These are phyloP conservation scores for Alces alces DNA, from an alignment of 2,113 vertebrate species.

Conservation along the genomic window DNA sequence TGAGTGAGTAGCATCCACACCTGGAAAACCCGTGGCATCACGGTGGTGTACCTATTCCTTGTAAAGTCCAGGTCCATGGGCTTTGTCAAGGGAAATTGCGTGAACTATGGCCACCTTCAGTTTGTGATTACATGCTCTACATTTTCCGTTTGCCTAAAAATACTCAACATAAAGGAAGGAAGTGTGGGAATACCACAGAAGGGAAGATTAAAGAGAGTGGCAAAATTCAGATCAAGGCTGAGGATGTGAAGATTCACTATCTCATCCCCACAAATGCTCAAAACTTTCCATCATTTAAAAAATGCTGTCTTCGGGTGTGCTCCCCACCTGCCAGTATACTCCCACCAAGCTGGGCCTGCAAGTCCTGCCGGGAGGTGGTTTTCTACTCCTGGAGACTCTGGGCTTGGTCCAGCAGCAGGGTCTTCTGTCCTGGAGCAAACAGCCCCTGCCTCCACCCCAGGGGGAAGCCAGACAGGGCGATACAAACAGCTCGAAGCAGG, in stretches of 20 bases:
- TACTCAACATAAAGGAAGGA: neutral
- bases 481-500: neutral
- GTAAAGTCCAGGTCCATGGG: neutral
- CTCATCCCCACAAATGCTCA: neutral
- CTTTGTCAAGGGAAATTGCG: neutral
- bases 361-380: neutral
- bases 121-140: neutral
- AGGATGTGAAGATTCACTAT: neutral
- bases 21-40: neutral
- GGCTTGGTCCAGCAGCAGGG: neutral
- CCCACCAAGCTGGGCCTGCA: neutral
- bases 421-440: neutral
- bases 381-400: neutral
- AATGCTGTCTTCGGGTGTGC: neutral
- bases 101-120: neutral
- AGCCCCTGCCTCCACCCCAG: neutral
- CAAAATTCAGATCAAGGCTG: neutral
- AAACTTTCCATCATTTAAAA: neutral
- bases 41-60: neutral
- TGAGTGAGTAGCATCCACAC: neutral
- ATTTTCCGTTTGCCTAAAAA: neutral
- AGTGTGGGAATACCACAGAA: neutral
- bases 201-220: neutral
- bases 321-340: neutral
- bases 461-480: neutral